A percentile compares a stretch with the other conserved stretches of the same genome.
Evolutionary conservation across 2,888 invertebrate genomes (phyloP).

Genomic region (Noctua janthe): DNA sequence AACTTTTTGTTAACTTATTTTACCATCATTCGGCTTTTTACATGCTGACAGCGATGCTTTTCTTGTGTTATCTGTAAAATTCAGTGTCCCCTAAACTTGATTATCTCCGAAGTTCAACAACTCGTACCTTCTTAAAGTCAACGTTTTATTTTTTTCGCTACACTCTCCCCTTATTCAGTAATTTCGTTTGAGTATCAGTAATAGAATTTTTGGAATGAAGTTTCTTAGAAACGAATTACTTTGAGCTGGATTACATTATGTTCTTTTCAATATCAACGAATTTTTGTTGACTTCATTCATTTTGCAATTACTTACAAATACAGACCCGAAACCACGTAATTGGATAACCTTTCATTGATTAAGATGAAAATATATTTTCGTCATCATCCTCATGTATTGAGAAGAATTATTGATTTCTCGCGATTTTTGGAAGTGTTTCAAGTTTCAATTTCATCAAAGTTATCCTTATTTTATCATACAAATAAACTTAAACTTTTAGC

Average conservation of each 20-base stretch:
- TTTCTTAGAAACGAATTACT: slow-evolving; percentile 7
- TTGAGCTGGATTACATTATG: slow-evolving; percentile 29
- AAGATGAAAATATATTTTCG: background rate
- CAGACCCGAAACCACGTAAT: background rate
- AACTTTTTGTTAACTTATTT: slow-evolving; percentile 1
- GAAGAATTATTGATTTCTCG: background rate
- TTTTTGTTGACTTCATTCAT: slow-evolving; percentile 2
- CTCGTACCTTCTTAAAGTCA: slow-evolving; percentile 48
- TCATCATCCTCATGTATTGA: background rate
- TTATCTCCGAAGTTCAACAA: slow-evolving; percentile 61
- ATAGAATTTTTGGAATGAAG: slow-evolving; percentile 26
- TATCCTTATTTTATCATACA: no score
- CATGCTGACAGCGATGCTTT: background rate
- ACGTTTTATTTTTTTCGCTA: slow-evolving; percentile 27
- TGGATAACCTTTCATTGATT: background rate
- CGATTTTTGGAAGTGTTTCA: background rate
- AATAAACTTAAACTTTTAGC: background rate
- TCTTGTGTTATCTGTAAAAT: background rate
- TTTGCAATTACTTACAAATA: slow-evolving; percentile 20
- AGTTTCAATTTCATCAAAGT: background rate
- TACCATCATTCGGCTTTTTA: background rate
- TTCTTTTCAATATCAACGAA: slow-evolving; percentile 16
- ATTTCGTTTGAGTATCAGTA: slow-evolving; percentile 21
- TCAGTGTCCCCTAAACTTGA: slow-evolving; percentile 5
- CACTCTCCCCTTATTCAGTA: slow-evolving; percentile 28